Base-by-base conservation (phyloP, 2,888 invertebrate species). In the Strigamia crassipes region DNA sequence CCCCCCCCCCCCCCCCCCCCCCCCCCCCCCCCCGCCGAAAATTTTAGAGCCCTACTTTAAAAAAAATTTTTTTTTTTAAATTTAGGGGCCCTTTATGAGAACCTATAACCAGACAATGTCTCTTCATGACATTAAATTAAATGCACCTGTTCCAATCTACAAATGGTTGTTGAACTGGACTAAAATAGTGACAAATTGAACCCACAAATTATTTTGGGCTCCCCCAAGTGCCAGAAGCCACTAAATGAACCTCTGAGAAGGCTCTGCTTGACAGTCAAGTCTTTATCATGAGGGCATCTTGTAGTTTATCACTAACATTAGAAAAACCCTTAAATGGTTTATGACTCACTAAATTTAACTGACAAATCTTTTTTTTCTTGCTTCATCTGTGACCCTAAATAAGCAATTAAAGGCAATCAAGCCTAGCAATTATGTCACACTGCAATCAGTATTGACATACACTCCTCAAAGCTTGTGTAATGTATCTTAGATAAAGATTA, bases 231-330 rank as follows among this genome's bases (percentile, higher is more conserved):
- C 27, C 27, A 27, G 27, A 27, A 27, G 27, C 27, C 27, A 27
- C 27, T 27, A 27, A 3, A 27, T 27, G 1, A 10, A 46, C n/a
- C 46, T 46, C 15, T n/a, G 12, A 38, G 38, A 38, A 4, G 38
- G 38, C 10, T 38, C 38, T 38, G 21, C 56, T 18, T 8, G n/a
- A 56, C 56, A 56, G 56, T 56, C 1, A 9, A 18, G 18, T 56
- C 18, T 56, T 18, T 56, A 56, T 56, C 56, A 56, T 56, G 56
- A 56, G 56, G 56, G 21, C 56, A 56, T 56, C 56, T 56, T 56
- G 2, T 56, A 56, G 56, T 8, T 56, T 18, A n/a, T 18, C n/a
- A 56, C 5, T 18, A 4, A 13, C 46, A 46, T 18, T 38, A 38
- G 10, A 38, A 56, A 56, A 56, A 56, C 21, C 2, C 56, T 56